Evolutionary conservation across 2,797 vertebrate genomes (phyloP).

Genomic region (Tragopan temminckii): DNA sequence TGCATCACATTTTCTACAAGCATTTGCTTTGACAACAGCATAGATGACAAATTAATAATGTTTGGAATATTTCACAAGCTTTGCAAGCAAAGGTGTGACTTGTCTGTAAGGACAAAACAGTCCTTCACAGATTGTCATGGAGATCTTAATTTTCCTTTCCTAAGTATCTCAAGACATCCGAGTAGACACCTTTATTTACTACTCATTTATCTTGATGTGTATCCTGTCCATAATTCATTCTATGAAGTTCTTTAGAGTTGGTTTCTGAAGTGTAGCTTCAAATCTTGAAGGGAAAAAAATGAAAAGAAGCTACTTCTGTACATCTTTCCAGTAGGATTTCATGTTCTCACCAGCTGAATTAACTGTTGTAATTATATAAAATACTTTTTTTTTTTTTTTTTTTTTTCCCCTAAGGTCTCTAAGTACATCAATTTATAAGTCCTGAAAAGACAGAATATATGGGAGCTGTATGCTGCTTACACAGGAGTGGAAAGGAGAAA

Average conservation of each 20-base stretch:
- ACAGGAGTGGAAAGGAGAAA: neutral
- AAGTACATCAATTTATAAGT: neutral
- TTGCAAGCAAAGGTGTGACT: neutral
- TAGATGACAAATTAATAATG: neutral
- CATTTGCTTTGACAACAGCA: conserved; percentile 17
- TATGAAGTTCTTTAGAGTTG: neutral
- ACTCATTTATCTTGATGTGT: neutral
- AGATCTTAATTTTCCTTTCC: neutral
- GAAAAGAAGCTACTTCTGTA: neutral
- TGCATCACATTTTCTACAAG: neutral
- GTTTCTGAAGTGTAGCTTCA: neutral
- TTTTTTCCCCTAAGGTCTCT: neutral
- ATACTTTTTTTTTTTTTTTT: neutral
- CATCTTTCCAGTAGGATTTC: neutral
- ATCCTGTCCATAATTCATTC: neutral
- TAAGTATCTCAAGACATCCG: neutral
- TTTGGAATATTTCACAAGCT: conserved; percentile 12
- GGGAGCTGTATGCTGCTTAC: neutral
- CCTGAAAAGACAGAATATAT: neutral
- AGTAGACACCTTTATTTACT: neutral
- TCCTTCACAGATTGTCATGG: neutral
- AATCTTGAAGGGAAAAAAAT: neutral
- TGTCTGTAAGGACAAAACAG: neutral
- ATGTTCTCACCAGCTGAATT: neutral
- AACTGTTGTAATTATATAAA: neutral